phyloP scores from a whole-genome alignment of 2,797 vertebrate genomes.

The Toxotes lorentzi region DNA sequence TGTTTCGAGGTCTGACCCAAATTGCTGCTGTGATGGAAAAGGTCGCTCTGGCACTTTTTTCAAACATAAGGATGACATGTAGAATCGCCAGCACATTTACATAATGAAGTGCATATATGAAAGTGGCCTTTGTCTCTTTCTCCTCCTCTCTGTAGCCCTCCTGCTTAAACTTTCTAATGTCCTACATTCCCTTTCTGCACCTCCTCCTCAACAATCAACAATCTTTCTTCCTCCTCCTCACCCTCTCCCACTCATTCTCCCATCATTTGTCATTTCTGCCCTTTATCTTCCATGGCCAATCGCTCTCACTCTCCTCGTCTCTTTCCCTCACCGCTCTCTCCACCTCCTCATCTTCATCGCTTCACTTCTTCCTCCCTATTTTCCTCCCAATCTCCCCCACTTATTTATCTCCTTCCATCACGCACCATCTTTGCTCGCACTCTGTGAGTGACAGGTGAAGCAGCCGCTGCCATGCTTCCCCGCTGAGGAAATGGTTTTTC shows the following conservation, averaged over 20 bases:
- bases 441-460: slow-evolving; percentile 41
- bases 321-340: not conserved
- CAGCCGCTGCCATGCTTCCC: slow-evolving; percentile 14
- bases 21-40: slow-evolving; percentile 5
- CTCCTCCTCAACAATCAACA: slow-evolving; percentile 39
- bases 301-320: slow-evolving; percentile 21
- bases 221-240: slow-evolving; percentile 27
- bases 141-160: not conserved
- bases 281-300: slow-evolving; percentile 46
- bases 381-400: slow-evolving; percentile 13
- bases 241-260: slow-evolving; percentile 40
- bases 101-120: not conserved
- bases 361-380: slow-evolving; percentile 13
- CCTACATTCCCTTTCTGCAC: not conserved
- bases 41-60: not conserved
- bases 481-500: slow-evolving; percentile 36
- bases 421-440: not conserved
- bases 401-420: slow-evolving; percentile 44
- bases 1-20: not conserved
- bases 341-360: slow-evolving; percentile 15
- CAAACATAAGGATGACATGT: not conserved
- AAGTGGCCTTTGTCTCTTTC: not conserved
- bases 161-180: slow-evolving; percentile 12
- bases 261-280: slow-evolving; percentile 54
- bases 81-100: not conserved